phyloP scores from a whole-genome alignment of 2,888 invertebrate genomes.

The Melanargia galathea region DNA sequence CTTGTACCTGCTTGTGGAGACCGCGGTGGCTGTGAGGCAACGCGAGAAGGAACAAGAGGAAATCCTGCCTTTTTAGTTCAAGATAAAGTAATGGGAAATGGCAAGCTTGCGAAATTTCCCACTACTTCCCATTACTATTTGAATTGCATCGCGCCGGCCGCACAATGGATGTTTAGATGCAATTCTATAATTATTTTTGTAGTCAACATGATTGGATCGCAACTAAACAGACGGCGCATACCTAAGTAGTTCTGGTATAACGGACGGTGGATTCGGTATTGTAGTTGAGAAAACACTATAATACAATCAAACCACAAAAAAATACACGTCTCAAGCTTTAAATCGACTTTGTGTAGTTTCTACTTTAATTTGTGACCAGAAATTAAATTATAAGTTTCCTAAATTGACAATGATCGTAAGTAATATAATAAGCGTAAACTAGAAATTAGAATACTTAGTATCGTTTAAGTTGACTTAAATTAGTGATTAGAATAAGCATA shows the following conservation, averaged over 20 bases:
- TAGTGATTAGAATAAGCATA: slow-evolving; percentile 1
- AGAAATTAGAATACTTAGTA: background rate
- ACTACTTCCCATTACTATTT: no score
- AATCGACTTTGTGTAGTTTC: background rate
- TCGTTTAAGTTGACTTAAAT: slow-evolving; percentile 4
- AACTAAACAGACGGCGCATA: no score
- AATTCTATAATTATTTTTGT: no score
- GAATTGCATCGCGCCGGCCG: no score
- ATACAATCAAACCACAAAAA: no score
- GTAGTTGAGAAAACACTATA: no score
- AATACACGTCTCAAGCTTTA: no score
- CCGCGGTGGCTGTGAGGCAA: slow-evolving; percentile 70
- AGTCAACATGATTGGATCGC: no score
- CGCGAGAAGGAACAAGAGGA: slow-evolving; percentile 64
- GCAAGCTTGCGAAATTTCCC: no score
- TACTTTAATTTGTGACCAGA: background rate
- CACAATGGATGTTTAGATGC: no score
- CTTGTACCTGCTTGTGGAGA: slow-evolving; percentile 68
- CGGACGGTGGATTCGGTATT: no score
- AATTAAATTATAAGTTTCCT: background rate
- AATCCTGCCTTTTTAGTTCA: slow-evolving; percentile 32
- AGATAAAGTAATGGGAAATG: background rate
- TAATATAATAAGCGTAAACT: background rate
- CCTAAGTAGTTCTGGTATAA: no score
- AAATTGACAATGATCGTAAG: background rate